Conservation (phyloP, 2,113 vertebrate species). For the Semicossyphus pulcher region DNA sequence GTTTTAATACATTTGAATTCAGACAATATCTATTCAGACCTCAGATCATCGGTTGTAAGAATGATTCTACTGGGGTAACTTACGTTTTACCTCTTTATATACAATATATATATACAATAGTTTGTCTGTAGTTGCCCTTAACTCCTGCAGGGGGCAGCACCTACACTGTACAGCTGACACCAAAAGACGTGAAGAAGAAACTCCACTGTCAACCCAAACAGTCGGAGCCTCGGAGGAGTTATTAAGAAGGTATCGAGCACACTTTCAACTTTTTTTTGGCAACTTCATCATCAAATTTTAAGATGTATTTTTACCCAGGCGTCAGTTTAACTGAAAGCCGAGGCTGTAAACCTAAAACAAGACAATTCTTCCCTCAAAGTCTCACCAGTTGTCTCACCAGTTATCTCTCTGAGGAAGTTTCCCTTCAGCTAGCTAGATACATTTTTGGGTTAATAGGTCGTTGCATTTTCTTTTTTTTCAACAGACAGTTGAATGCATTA, state of each 20-base stretch:
- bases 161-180: neutral
- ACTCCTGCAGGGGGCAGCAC: slow-evolving; percentile 39
- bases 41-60: too few species aligned
- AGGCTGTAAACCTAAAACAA: neutral
- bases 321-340: neutral
- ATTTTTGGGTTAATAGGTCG: neutral
- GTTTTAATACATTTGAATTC: too few species aligned
- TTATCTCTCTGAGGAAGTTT: neutral
- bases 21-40: too few species aligned
- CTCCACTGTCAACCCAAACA: neutral
- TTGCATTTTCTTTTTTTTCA: neutral
- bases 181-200: slow-evolving; percentile 6
- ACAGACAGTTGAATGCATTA: neutral
- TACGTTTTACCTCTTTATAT: too few species aligned
- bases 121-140: neutral
- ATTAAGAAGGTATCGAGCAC: slow-evolving; percentile 3
- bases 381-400: too few species aligned
- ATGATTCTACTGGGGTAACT: too few species aligned
- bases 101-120: too few species aligned
- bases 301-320: neutral
- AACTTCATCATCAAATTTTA: neutral
- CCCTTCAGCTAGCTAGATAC: neutral
- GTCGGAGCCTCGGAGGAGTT: neutral
- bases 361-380: neutral
- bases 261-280: neutral